phyloP scores from a whole-genome alignment of 2,113 vertebrate genomes.

The Mungos mungo region DNA sequence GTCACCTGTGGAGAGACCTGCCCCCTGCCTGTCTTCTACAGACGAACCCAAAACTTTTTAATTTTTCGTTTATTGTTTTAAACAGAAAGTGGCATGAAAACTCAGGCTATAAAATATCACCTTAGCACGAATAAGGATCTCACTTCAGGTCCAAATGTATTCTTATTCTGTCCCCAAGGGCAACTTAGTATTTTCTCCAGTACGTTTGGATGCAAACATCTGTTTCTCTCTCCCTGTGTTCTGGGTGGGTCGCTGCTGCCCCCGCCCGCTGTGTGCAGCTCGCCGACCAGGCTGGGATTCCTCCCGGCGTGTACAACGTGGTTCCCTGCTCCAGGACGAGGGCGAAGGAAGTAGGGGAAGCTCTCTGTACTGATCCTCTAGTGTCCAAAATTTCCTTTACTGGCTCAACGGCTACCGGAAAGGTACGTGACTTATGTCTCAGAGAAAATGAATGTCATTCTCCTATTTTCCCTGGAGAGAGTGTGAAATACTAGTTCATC shows the following conservation, averaged over 20 bases:
- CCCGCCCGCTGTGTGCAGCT: conserved; percentile 84
- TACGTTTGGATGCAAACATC: neutral
- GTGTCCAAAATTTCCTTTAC: conserved; percentile 98
- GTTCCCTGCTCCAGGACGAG: conserved; percentile 93
- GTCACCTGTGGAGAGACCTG: neutral
- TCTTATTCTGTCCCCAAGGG: neutral
- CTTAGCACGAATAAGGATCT: neutral
- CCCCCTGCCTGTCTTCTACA: neutral
- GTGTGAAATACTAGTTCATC: neutral
- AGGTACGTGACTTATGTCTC: conserved; percentile 83
- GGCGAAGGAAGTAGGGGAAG: conserved; percentile 89
- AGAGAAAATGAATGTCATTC: neutral
- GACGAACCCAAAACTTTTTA: neutral
- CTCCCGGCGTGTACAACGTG: conserved; percentile 94
- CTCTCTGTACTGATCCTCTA: conserved; percentile 93
- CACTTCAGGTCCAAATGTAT: neutral
- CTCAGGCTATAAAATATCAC: neutral
- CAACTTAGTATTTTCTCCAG: neutral
- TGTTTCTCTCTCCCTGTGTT: neutral
- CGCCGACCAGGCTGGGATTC: conserved; percentile 93
- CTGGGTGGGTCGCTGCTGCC: neutral
- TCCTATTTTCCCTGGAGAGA: neutral
- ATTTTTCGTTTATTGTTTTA: neutral
- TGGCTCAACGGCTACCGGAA: conserved; percentile 96
- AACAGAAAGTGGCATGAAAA: neutral